A percentile compares a stretch with the other conserved stretches of the same genome.
phyloP scores from a whole-genome alignment of 2,888 invertebrate species.

The Agrotis exclamationis region DNA sequence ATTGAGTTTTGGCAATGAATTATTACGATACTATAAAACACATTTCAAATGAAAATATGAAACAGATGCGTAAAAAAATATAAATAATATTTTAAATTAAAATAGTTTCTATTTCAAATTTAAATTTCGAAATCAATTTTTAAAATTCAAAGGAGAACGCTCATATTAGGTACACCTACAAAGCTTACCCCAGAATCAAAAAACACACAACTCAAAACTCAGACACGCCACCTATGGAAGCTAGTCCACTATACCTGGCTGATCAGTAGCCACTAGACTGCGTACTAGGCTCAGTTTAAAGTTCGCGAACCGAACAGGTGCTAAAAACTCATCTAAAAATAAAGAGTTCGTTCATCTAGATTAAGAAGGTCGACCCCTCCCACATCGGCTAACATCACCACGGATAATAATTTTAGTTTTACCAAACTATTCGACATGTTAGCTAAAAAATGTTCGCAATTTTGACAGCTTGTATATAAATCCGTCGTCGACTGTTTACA shows the following conservation, averaged over 20 bases:
- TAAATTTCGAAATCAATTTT: too few relatives aligned
- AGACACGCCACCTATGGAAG: background rate
- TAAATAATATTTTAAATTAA: background rate
- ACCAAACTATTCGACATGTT: slow-evolving; percentile 46
- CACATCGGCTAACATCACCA: slow-evolving; percentile 61
- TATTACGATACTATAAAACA: background rate
- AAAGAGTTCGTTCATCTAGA: slow-evolving; percentile 85
- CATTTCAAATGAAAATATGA: slow-evolving; percentile 4
- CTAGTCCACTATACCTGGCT: slow-evolving; percentile 11
- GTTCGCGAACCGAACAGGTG: slow-evolving; percentile 82
- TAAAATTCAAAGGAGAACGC: too few relatives aligned
- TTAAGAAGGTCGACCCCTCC: slow-evolving; percentile 69
- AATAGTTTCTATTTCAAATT: too few relatives aligned
- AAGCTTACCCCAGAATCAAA: slow-evolving; percentile 18
- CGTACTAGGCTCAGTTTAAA: slow-evolving; percentile 64
- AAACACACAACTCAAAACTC: background rate
- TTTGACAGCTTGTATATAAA: slow-evolving; percentile 78
- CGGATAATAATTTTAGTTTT: slow-evolving; percentile 55
- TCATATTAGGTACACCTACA: background rate
- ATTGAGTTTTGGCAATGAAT: background rate
- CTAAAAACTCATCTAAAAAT: slow-evolving; percentile 84
- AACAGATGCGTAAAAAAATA: background rate
- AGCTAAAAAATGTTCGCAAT: slow-evolving; percentile 51
- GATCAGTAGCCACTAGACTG: slow-evolving; percentile 22
- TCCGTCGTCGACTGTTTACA: slow-evolving; percentile 87